Evolutionary conservation across 2,888 invertebrate genomes (phyloP), one percentile per base, ranked within the genome.

Genomic region (Drosophila formosana): DNA sequence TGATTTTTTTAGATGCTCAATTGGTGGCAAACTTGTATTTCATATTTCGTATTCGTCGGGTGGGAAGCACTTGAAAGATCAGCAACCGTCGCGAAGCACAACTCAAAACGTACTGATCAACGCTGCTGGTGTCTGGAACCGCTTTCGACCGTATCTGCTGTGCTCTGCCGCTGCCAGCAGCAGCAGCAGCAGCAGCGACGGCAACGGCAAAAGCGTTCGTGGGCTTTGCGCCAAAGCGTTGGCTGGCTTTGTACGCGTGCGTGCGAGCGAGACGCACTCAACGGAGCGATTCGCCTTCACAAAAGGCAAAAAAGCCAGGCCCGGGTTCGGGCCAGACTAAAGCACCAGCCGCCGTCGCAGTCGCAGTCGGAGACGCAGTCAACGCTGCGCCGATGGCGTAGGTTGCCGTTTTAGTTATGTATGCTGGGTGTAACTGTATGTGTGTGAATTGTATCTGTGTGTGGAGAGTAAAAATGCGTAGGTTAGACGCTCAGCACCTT

Each of bases 91-190:
- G 89, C 91, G 87, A 75, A 88, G 82, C 90, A 89, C 90, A 88
- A 90, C 89, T 90, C 87, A 89, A 91, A 90, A 83, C 88, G 84
- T 89, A 91, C 91, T 91, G 92, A 91, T 91, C 90, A 80, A 0
- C 74, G 73, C 51, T 76, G 72, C 49, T 52, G 68, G 60, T 70
- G 82, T 78, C 86, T 82, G 84, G 85, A 88, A 75, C 72, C 66
- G 83, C 88, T 88, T 80, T 88, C 79, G 72, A 70, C 72, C 77
- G 88, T 85, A 82, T 80, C 84, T 84, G 82, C 66, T 68, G 68
- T 56, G 78, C 77, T 72, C 72, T 73, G 80, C 82, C 78, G 30
- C 75, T 66, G 66, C 58, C 73, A 52, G 49, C 69, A 69, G 58
- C 79, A 72, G 60, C 75, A 43, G 18, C 18, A 25, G 43, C 57